These are phyloP conservation scores for Atlantisia rogersi DNA, from an alignment of 2,113 vertebrate genomes.

Conservation along the genomic window DNA sequence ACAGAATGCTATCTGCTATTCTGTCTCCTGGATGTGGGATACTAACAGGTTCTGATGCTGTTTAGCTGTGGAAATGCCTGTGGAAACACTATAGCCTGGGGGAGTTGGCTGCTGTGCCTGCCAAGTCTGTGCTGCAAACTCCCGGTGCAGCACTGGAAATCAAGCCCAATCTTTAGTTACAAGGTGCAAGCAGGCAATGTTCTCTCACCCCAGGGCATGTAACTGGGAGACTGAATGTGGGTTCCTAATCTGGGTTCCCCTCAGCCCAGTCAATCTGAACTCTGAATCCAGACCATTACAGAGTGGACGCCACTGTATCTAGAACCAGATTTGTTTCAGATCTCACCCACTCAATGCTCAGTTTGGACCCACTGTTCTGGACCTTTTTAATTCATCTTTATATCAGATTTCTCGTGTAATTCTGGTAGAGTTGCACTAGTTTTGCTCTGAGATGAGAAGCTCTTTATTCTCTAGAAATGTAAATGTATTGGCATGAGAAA, in stretches of 20 bases:
- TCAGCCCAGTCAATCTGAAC: not conserved
- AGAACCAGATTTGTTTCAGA: not conserved
- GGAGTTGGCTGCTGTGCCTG: not conserved
- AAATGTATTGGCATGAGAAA: conserved; percentile 40
- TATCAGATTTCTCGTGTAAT: not conserved
- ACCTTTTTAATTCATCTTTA: not conserved
- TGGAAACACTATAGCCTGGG: not conserved
- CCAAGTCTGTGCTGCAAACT: not conserved
- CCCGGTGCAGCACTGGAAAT: not conserved
- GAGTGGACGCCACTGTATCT: not conserved
- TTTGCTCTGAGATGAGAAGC: not conserved
- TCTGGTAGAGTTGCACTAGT: not conserved
- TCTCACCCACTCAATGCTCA: not conserved
- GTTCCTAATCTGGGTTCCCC: not conserved
- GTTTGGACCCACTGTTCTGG: not conserved
- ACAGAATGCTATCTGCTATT: not conserved
- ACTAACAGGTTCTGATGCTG: no score
- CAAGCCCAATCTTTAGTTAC: not conserved
- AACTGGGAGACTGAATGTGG: not conserved
- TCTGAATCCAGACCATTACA: not conserved
- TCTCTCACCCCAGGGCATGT: not conserved
- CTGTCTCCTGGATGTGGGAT: not conserved
- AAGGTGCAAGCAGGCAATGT: not conserved
- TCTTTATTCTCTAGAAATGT: conserved; percentile 27
- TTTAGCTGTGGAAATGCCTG: not conserved